A percentile compares a stretch with the other conserved stretches of the same genome.
phyloP scores from a whole-genome alignment of 2,113 vertebrate species.

The Zeus faber region DNA sequence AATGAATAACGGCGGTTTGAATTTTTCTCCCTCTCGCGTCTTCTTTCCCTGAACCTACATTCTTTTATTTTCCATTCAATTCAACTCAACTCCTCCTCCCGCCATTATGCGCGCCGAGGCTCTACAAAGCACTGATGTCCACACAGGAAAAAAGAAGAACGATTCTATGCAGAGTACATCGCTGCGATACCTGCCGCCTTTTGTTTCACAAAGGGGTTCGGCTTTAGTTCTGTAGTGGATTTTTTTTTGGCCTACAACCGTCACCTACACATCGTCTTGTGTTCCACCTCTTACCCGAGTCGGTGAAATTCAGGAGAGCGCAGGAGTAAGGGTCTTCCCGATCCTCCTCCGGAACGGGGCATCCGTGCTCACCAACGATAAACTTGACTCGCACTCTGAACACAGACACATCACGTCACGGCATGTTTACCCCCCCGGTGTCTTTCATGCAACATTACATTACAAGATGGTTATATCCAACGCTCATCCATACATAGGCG shows the following conservation, averaged over 20 bases:
- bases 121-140: background rate
- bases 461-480: conserved; percentile 33
- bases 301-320: conserved; percentile 87
- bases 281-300: conserved; percentile 77
- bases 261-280: background rate
- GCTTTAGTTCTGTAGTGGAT: background rate
- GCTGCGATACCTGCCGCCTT: too few relatives aligned
- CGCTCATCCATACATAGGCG: conserved; percentile 47
- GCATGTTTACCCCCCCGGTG: background rate
- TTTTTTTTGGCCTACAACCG: too few relatives aligned
- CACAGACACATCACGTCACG: conserved; percentile 28
- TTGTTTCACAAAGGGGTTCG: background rate
- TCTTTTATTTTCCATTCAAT: conserved; percentile 34
- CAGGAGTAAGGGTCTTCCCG: conserved; percentile 95
- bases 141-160: too few relatives aligned
- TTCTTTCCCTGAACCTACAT: conserved; percentile 18
- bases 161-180: too few relatives aligned
- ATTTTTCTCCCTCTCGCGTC: conserved; percentile 15
- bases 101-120: conserved; percentile 21
- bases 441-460: conserved; percentile 21
- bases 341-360: conserved; percentile 89
- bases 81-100: conserved; percentile 23
- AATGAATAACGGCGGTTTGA: conserved; percentile 43
- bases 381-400: conserved; percentile 94
- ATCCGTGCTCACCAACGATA: conserved; percentile 89